Percentiles rank a stretch among this genome's conserved stretches.
These are phyloP conservation scores for Ceratotherium simum DNA, from an alignment of 2,113 vertebrate genomes.

Conservation along the genomic window DNA sequence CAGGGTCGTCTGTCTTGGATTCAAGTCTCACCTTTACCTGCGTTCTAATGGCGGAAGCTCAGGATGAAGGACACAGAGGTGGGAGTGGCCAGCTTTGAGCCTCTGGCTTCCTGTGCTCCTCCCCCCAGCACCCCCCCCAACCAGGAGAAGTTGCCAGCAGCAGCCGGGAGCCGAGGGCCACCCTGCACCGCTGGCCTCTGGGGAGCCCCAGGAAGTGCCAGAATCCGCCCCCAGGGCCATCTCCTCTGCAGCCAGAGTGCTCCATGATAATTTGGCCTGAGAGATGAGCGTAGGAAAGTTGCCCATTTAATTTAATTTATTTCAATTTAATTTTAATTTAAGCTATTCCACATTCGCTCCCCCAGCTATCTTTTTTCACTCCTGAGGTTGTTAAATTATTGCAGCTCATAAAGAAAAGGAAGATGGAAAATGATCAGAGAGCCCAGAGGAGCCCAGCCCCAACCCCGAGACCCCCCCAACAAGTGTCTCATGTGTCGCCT, in stretches of 20 bases:
- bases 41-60: background rate
- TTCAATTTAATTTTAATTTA: slow-evolving; percentile 84
- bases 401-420: slow-evolving; percentile 41
- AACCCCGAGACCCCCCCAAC: background rate
- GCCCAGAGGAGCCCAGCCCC: background rate
- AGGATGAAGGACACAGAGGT: no score
- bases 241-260: background rate
- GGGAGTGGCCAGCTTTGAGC: background rate
- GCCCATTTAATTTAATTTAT: slow-evolving; percentile 83
- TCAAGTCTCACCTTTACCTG: background rate
- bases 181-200: background rate
- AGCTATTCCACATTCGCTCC: slow-evolving; percentile 72
- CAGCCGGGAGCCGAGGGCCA: background rate
- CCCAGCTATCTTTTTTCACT: slow-evolving; percentile 66
- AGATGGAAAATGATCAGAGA: slow-evolving; percentile 30
- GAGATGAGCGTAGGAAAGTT: slow-evolving; percentile 75
- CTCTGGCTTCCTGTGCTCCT: background rate
- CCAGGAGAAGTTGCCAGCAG: background rate
- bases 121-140: background rate
- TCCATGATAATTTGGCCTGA: slow-evolving; percentile 71
- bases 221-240: background rate
- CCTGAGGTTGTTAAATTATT: slow-evolving; percentile 62
- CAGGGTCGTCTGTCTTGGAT: no score
- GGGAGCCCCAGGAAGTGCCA: background rate
- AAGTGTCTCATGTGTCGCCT: background rate